Base-by-base conservation (phyloP, 2,113 vertebrate genomes). In the Emydura subglobosa region DNA sequence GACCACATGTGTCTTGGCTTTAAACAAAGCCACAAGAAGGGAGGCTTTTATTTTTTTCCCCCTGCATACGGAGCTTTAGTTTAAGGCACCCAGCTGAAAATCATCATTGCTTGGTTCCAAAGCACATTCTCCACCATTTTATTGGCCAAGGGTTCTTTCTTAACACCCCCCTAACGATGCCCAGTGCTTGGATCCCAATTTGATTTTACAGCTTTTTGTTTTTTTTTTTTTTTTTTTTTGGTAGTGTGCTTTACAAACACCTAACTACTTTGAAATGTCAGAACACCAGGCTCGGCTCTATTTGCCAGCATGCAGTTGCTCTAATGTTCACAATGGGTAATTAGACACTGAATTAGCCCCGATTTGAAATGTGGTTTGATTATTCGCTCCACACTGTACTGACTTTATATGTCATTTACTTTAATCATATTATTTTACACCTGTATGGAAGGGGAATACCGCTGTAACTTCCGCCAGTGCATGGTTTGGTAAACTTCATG, bases 341-440 rank as follows among this genome's bases (percentile, higher is more conserved):
- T 3, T 44, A 79, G 76, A 79, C 84, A 25, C 29, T 13, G 7
- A 61, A 79, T 82, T 78, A 72, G 87, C 31, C 5, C 0, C 72
- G 42, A 74, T 61, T 57, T 86, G 54, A 65, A 19, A 50, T 80
- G 78, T 0, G 1, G 14, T 2, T 1, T 3, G 74, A 49, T 54
- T 2, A 0, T 19, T 49, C 80, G 82, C 61, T 83, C 72, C 85
- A 74, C 47, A 2, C 2, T 1, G 39, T 0, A 0, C 55, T 82
- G 54, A n/a, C 34, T 47, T 19, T 1, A 1, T 47, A 47, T 47
- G 47, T 5, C 47, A 47, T 47, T 47, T 47, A 76, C 34, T 85
- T 76, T 68, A 44, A 25, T 27, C 11, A 47, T 1, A 39, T 85
- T 79, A 24, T 51, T 85, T 90, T 12, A 53, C 5, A n/a, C 50